Conservation (phyloP, 2,797 vertebrate species). For the Sebastes ruberrimus region DNA sequence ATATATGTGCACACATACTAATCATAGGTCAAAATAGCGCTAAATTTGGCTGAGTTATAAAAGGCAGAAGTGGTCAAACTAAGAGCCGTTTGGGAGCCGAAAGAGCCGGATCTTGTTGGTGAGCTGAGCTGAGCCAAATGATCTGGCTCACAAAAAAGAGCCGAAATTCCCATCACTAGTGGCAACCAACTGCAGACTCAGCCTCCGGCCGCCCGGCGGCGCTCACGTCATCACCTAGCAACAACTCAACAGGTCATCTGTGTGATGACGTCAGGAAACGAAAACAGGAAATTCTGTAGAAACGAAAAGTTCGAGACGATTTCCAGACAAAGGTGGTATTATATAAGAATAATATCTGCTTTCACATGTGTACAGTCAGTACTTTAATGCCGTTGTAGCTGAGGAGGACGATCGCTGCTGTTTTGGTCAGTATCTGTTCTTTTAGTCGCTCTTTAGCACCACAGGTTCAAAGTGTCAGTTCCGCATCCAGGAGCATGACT, state of each 20-base stretch:
- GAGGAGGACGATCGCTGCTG: not conserved
- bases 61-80: too few species aligned
- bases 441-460: not conserved
- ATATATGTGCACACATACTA: too few species aligned
- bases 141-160: too few species aligned
- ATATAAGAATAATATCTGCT: not conserved
- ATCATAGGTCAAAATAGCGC: too few species aligned
- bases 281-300: constrained; percentile 68
- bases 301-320: constrained; percentile 48
- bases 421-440: constrained; percentile 7
- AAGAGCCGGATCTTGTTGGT: too few species aligned
- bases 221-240: not conserved
- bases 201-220: constrained; percentile 47
- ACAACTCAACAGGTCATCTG: not conserved
- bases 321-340: constrained; percentile 24
- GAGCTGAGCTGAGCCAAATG: too few species aligned
- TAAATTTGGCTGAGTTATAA: too few species aligned
- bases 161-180: too few species aligned
- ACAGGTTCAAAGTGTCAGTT: constrained; percentile 56
- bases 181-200: not conserved
- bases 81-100: too few species aligned
- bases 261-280: constrained; percentile 58
- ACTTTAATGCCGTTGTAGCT: not conserved
- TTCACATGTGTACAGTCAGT: rapidly evolving
- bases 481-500: constrained; percentile 58